Percentiles rank a stretch among this genome's conserved stretches.
phyloP scores from a whole-genome alignment of 2,113 vertebrate species.

The Lepidiolamprologus cunningtoni region DNA sequence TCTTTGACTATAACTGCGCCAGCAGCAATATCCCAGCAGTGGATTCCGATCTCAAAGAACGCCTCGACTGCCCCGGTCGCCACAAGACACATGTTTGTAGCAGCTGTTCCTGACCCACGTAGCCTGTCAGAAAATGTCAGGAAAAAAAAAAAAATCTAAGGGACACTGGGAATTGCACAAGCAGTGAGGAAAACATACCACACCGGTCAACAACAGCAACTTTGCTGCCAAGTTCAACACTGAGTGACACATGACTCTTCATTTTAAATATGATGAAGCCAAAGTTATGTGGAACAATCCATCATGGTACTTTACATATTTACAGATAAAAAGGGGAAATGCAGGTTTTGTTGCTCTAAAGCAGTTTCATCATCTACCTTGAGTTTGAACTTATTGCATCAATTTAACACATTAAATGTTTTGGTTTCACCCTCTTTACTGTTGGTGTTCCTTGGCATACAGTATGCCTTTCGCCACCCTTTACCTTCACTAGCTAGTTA shows the following conservation, averaged over 20 bases:
- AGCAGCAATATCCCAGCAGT: slow-evolving; percentile 91
- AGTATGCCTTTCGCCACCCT: not conserved
- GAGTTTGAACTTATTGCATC: not conserved
- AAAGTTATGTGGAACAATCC: not conserved
- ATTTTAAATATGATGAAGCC: not conserved
- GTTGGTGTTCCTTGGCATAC: not conserved
- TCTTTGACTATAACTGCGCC: slow-evolving; percentile 82
- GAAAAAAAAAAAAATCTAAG: not conserved
- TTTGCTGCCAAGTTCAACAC: not conserved
- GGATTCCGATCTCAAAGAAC: slow-evolving; percentile 89
- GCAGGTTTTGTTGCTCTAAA: not conserved
- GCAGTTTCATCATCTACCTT: not conserved
- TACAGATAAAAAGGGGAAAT: not conserved
- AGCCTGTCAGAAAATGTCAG: slow-evolving; percentile 66
- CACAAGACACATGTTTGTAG: slow-evolving; percentile 89
- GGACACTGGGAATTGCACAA: not conserved
- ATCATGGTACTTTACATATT: not conserved
- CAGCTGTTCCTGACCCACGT: slow-evolving; percentile 83
- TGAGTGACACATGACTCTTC: not conserved
- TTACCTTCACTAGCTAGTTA: not conserved
- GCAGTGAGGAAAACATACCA: not conserved
- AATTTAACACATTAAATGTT: not conserved
- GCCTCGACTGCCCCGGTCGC: slow-evolving; percentile 82
- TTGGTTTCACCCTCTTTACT: not conserved
- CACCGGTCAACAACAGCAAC: not conserved